A percentile compares a stretch with the other conserved stretches of the same genome.
These are phyloP conservation scores for Rhagoletis pomonella DNA, from an alignment of 1,140 invertebrate species.

Conservation along the genomic window DNA sequence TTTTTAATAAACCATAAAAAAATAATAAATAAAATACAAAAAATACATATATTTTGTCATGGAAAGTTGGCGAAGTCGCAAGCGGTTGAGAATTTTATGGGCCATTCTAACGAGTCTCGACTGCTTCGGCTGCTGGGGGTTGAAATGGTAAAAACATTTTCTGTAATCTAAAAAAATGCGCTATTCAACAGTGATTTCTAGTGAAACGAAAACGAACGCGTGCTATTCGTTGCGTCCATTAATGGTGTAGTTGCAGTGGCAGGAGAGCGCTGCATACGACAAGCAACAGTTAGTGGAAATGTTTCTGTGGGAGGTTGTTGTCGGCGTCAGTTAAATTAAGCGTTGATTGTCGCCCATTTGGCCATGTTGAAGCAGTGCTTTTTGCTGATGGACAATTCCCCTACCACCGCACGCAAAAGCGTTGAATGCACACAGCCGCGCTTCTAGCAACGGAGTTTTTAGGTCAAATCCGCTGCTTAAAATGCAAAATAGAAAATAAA, in stretches of 20 bases:
- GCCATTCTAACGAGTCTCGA: not conserved
- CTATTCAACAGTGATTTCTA: constrained; percentile 12
- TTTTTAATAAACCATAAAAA: constrained; percentile 54
- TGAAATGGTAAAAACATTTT: not conserved
- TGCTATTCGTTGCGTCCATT: not conserved
- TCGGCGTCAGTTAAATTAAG: constrained; percentile 34
- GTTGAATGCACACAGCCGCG: not conserved
- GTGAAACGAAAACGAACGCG: constrained; percentile 30
- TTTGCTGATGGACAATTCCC: not conserved
- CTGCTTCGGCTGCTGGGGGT: not conserved
- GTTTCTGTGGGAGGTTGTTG: not conserved
- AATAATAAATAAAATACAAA: not conserved
- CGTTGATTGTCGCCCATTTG: constrained; percentile 34
- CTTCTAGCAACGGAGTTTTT: not conserved
- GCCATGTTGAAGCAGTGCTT: not conserved
- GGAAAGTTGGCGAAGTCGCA: not conserved
- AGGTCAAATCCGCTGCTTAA: constrained; percentile 35
- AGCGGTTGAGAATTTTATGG: constrained; percentile 15
- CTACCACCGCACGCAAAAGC: not conserved
- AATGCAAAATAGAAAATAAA: constrained; percentile 48
- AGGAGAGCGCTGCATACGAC: not conserved
- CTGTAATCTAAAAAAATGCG: constrained; percentile 14
- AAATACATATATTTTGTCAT: not conserved
- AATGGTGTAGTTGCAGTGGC: not conserved
- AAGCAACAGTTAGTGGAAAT: not conserved